Base-by-base conservation (phyloP, 2,797 vertebrate species). In the Mareca penelope region DNA sequence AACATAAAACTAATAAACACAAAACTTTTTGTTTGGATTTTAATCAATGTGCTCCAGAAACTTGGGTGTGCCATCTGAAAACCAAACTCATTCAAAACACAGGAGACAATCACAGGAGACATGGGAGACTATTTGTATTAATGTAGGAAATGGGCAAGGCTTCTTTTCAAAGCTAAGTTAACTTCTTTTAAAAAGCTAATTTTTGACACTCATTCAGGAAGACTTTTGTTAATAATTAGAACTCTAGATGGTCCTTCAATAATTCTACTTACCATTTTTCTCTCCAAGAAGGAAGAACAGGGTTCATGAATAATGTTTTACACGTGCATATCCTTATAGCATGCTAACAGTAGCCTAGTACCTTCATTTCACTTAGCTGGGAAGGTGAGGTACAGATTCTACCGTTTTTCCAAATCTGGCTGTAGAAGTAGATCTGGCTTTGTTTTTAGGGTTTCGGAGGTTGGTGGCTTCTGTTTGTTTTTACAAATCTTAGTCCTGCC, bases 141-240 rank as follows among this genome's bases (percentile, higher is more conserved):
- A 67, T 15, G 11, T 26, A 92, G 89, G 94, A 93, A 96, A 90
- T 69, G 90, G 91, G 89, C 71, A 90, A 81, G 80, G 91, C 29
- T 96, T 94, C 91, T 89, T 93, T 80, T 77, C 78, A 77, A 2
- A 29, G 35, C 17, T 71, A 22, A 83, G 42, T 23, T n/a, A 73
- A 21, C n/a, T 90, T 73, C 87, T 79, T 88, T 86, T 15, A 39
- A 79, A 67, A 81, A 81, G 28, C 56, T 79, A 8, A 19, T 35
- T 88, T 93, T 31, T 88, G 26, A 81, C 17, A 56, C 14, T 85
- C 48, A 29, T 63, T 85, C 59, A 84, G 72, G 85, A 95, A 94
- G 61, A 7, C 52, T 85, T 94, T 85, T 79, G 60, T 84, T 81
- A 82, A 40, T 40, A 39, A 52, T 80, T 60, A 90, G 68, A 93